These are phyloP conservation scores for Ariolimax columbianus DNA, from an alignment of 2,888 invertebrate genomes.

Conservation along the genomic window DNA sequence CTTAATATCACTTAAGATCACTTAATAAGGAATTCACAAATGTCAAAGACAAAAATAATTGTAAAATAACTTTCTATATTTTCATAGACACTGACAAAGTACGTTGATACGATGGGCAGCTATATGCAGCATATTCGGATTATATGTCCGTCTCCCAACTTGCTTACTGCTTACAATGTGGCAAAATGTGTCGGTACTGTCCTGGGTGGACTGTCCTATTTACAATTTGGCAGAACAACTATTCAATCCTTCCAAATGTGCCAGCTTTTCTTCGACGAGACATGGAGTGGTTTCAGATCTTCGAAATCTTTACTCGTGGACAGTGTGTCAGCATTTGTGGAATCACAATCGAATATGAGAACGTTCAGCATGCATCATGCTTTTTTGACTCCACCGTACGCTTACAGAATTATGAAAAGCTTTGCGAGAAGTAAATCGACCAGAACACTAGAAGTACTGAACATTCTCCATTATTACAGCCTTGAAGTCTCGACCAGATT, in stretches of 20 bases:
- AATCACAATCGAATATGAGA: conserved; percentile 3
- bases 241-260: conserved; percentile 33
- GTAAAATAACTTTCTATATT: neutral
- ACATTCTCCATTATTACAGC: conserved; percentile 32
- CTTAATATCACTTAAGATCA: too few species aligned
- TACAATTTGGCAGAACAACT: neutral
- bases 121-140: conserved; percentile 33
- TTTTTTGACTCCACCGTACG: conserved; percentile 35
- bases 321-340: conserved; percentile 22
- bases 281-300: conserved; percentile 42
- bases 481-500: neutral
- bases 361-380: conserved; percentile 20
- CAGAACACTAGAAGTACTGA: neutral
- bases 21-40: neutral
- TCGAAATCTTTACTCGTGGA: conserved; percentile 36
- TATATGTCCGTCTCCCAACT: conserved; percentile 38
- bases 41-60: neutral
- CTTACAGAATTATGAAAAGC: conserved; percentile 27
- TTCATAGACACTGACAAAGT: conserved; percentile 21
- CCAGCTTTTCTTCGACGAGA: conserved; percentile 36
- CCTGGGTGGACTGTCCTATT: conserved; percentile 5
- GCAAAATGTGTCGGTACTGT: conserved; percentile 30
- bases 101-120: conserved; percentile 30
- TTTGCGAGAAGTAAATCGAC: conserved; percentile 11
- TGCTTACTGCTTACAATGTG: conserved; percentile 38